Evolutionary conservation across 2,113 vertebrate species (phyloP), one percentile per base, ranked within the genome.

Genomic region (Mus pahari): DNA sequence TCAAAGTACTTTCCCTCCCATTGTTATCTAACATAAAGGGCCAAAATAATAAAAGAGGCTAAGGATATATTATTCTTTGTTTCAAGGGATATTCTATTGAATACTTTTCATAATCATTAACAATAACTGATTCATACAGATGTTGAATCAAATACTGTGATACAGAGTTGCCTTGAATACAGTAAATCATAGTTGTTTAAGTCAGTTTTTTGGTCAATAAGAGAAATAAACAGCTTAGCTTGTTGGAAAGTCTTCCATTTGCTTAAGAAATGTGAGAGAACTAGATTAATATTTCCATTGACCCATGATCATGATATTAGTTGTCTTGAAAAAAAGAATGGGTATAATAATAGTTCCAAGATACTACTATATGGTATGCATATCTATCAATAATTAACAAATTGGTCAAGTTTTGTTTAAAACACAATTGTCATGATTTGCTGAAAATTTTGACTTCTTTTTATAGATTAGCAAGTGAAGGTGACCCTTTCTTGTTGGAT

Each of bases 301-400:
- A 39, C 22, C 36, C 20, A 58, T 82, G 53, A 82, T 14, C 55
- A 39, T 70, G 55, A 55, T 83, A 24, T 90, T 87, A 31, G 31
- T 55, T 92, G 24, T 87, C 5, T 79, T 81, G 92, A 79, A 88
- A 71, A n/a, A 86, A 45, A 66, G 31, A 91, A 16, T 81, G 28
- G 7, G 82, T 93, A 45, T 3, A 53, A 5, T 83, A 48, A 60
- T 87, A 75, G 42, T 71, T 26, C 13, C 91, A 6, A 60, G 11
- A 26, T 86, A 71, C 26, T 86, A 2, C 22, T 94, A n/a, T 50
- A 33, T 33, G 16, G 66, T 89, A 4, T 50, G 16, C 68, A 42
- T 64, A 64, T 58, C 94, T 91, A 81, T 50, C 88, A 75, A 70
- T 92, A 94, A 68, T 96, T 90, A 89, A 73, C 1, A 94, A 86